A percentile compares a stretch with the other conserved stretches of the same genome.
phyloP scores from a whole-genome alignment of 2,797 vertebrate genomes.

The Phaenicophaeus curvirostris region DNA sequence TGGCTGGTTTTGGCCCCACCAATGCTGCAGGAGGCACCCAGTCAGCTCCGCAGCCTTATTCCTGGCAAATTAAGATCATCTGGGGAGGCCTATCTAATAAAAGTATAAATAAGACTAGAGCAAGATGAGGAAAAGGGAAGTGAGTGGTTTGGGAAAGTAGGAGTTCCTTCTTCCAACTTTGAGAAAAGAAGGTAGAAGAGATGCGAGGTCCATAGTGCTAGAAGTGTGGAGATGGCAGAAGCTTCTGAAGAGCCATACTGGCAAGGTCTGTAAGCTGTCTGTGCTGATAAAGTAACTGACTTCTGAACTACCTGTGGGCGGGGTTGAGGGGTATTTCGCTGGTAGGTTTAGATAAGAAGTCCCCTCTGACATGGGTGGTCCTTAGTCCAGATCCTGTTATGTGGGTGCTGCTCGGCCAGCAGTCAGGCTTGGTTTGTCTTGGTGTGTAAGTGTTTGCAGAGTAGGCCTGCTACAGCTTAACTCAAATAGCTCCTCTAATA shows the following conservation, averaged over 20 bases:
- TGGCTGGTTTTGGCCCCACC: accelerated
- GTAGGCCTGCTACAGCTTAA: neutral
- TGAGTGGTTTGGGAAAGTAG: neutral
- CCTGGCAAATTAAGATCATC: neutral
- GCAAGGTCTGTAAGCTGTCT: neutral
- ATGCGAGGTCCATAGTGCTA: accelerated
- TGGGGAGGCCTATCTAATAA: neutral
- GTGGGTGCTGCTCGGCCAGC: accelerated
- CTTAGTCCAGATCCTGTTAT: neutral
- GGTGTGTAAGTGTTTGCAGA: neutral
- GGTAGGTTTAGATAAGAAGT: neutral
- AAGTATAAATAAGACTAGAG: neutral
- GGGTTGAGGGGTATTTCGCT: neutral
- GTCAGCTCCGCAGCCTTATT: accelerated
- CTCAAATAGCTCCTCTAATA: neutral
- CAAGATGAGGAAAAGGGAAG: neutral
- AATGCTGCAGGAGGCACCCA: neutral
- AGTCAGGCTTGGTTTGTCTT: neutral
- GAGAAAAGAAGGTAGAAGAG: neutral
- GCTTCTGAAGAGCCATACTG: accelerated
- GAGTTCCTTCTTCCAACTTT: neutral
- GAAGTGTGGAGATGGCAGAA: neutral
- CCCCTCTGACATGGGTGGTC: neutral
- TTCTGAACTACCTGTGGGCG: neutral
- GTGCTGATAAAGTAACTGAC: neutral